These are phyloP conservation scores for Acronicta aceris DNA, from an alignment of 2,888 invertebrate species.

Conservation along the genomic window DNA sequence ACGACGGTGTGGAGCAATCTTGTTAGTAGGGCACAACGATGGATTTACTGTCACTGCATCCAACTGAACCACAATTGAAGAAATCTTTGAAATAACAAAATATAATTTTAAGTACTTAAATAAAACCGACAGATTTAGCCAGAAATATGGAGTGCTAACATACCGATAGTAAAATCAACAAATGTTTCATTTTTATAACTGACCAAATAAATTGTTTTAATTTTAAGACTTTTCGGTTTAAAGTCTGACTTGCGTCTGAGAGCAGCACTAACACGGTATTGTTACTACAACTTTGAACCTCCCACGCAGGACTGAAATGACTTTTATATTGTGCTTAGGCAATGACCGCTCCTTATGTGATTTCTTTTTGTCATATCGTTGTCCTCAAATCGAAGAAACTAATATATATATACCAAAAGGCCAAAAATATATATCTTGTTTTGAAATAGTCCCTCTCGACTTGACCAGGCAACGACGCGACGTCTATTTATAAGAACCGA, in stretches of 20 bases:
- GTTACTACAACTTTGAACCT: constrained; percentile 70
- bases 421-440: background rate
- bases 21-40: constrained; percentile 80
- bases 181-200: constrained; percentile 26
- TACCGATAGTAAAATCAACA: constrained; percentile 39
- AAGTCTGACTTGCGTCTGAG: constrained; percentile 72
- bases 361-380: constrained; percentile 6
- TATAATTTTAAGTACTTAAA: background rate
- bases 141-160: constrained; percentile 11
- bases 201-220: constrained; percentile 7
- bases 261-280: constrained; percentile 62
- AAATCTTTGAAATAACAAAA: constrained; percentile 57
- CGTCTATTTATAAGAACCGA: constrained; percentile 23
- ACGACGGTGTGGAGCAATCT: constrained; percentile 80
- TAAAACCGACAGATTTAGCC: background rate
- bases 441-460: background rate
- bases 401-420: background rate
- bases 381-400: constrained; percentile 15
- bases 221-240: constrained; percentile 58
- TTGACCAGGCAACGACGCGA: background rate
- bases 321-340: constrained; percentile 70
- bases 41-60: constrained; percentile 77
- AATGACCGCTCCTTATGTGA: constrained; percentile 43
- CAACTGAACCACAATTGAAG: constrained; percentile 59
- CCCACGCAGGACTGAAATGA: constrained; percentile 77